Base-by-base conservation (phyloP, 2,797 vertebrate species). In the Eulemur coronatus region DNA sequence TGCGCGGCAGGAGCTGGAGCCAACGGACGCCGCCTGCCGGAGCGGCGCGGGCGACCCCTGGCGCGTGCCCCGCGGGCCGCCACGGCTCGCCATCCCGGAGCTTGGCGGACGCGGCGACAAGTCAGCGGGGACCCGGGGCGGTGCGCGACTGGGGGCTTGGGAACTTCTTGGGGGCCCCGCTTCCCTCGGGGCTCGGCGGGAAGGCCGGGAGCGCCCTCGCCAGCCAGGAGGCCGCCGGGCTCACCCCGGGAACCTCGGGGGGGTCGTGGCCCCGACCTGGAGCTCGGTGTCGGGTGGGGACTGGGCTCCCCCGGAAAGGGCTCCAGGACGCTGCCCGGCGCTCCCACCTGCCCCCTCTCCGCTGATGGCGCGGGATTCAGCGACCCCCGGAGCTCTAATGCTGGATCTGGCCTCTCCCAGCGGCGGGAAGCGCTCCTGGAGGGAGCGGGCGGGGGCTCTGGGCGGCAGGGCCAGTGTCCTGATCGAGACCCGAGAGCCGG, bases 11-110 rank as follows among this genome's bases (percentile, higher is more conserved):
- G 46, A 46, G 46, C 46, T 3, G 10, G 7, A 11, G 10, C 10
- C 46, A 46, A 46, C 46, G 10, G 46, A 46, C 7, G 10, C 7
- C 7, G 46, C 7, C 99, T 99, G 89, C 99, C 99, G 96, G 99
- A 99, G 76, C 99, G 99, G 97, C 99, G 99, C 98, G 99, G 99
- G 97, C 98, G 99, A 93, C 99, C 99, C 99, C 99, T 99, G 98
- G 99, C 98, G 98, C 99, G 98, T 99, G 99, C 99, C 99, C 81
- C 98, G 98, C 97, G 99, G 98, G 96, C 98, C 96, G 72, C 98
- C 82, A 97, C 97, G 98, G 87, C 99, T 99, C 80, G 98, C 99
- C 98, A 99, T 99, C 97, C 99, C 98, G 91, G 99, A 99, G 94
- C 86, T 97, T 61, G 98, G 99, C 93, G 97, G 98, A 52, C 96